Base-by-base conservation (phyloP, 2,888 invertebrate species). In the Apamea crenata region DNA sequence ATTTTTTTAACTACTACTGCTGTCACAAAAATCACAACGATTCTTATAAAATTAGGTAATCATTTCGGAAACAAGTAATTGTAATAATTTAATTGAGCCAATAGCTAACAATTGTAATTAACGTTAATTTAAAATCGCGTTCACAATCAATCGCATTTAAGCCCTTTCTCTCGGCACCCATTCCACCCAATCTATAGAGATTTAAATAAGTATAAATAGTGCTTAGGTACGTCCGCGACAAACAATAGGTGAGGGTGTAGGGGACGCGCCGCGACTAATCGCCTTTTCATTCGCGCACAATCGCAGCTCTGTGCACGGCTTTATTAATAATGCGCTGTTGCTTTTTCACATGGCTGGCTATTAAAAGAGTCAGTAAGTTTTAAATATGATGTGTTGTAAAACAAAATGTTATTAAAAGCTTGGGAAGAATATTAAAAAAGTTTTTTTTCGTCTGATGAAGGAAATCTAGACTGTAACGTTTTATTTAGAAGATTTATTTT, bases 221-320 rank as follows among this genome's bases (percentile, higher is more conserved):
- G 82, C 79, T 89, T 89, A 91, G 90, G 89, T 90, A 85, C 79
- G 90, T 92, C 90, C 89, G 79, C 80, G 87, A 82, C 91, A 89
- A 90, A 93, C 93, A 93, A 93, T 91, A 92, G 91, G 89, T 89
- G 88, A 81, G 87, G 85, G 85, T 77, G 88, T 68, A 73, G 84
- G 74, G 88, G 80, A 83, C 80, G 85, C 82, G 87, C 85, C 90
- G 91, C 83, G 85, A 88, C 88, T 90, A 91, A 90, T 91, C 90
- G 90, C 89, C 88, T 88, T 89, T 88, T 85, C 90, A 88, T 87
- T 83, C 82, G 86, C 86, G 87, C 91, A 90, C 91, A 89, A 89
- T 90, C 91, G 88, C 84, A 81, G 93, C 91, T 93, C 95, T 94
- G 94, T 91, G 89, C 92, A 92, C 94, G 94, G 95, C 94, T 94